Evolutionary conservation across 2,113 vertebrate species (phyloP).

Genomic region (Microcebus tavaratra): DNA sequence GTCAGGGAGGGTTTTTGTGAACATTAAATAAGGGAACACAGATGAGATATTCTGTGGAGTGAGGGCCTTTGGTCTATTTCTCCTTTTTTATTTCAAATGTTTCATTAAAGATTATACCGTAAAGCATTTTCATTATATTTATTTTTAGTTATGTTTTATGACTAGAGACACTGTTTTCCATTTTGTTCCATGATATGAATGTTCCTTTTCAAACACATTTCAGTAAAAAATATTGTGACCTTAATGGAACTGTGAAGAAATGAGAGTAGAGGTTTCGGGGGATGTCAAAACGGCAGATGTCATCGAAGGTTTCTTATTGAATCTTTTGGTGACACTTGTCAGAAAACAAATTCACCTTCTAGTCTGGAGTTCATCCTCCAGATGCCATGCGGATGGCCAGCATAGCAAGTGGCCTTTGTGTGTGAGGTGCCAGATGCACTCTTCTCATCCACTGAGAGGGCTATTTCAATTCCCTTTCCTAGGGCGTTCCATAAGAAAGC

Average conservation of each 20-base stretch:
- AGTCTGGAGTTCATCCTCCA: not conserved
- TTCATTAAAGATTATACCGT: not conserved
- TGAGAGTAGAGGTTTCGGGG: not conserved
- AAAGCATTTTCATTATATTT: not conserved
- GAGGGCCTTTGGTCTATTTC: not conserved
- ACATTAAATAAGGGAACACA: not conserved
- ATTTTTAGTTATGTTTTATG: not conserved
- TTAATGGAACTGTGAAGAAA: not conserved
- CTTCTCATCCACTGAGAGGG: not conserved
- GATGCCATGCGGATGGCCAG: not conserved
- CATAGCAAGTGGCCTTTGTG: not conserved
- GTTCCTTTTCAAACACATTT: not conserved
- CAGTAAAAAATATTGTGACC: not conserved
- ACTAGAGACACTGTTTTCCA: not conserved
- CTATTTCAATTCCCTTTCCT: not conserved
- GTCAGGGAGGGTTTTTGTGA: not conserved
- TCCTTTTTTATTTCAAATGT: not conserved
- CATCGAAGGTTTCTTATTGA: too few species aligned
- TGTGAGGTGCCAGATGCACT: not conserved
- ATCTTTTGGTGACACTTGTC: not conserved
- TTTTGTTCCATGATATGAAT: not conserved
- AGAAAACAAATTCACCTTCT: not conserved
- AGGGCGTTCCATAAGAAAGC: not conserved
- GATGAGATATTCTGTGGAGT: not conserved
- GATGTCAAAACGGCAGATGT: not conserved